Evolutionary conservation across 2,113 vertebrate species (phyloP).

Genomic region (Pongo pygmaeus): DNA sequence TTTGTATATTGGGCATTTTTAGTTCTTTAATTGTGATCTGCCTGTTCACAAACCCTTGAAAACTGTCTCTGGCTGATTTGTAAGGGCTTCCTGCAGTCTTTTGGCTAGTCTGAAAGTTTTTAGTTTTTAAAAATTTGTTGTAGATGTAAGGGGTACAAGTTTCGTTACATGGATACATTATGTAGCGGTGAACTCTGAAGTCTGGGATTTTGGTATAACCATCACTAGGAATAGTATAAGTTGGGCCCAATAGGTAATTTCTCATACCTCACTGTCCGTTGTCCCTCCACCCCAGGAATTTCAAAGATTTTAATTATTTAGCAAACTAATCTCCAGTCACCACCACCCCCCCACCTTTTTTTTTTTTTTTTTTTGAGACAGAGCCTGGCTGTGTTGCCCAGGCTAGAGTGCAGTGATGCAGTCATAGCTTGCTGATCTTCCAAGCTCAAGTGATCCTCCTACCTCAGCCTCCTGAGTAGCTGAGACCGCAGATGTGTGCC

Average conservation of each 20-base stretch:
- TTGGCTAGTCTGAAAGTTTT: neutral
- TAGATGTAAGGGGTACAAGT: too few relatives aligned
- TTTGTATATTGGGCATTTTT: slow-evolving; percentile 8
- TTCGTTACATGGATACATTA: too few relatives aligned
- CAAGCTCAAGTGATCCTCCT: neutral
- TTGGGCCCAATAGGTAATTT: too few relatives aligned
- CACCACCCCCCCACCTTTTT: neutral
- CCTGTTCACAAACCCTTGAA: slow-evolving; percentile 48
- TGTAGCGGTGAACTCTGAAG: too few relatives aligned
- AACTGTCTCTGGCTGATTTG: slow-evolving; percentile 27
- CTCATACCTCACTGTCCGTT: too few relatives aligned
- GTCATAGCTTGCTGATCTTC: neutral
- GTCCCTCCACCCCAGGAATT: too few relatives aligned
- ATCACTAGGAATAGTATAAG: too few relatives aligned
- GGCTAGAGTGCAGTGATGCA: neutral
- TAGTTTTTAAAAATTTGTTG: neutral
- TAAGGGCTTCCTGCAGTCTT: neutral
- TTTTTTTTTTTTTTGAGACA: neutral
- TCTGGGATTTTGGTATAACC: too few relatives aligned
- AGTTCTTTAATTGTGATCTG: slow-evolving; percentile 8
- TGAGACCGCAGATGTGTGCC: neutral
- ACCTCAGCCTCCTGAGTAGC: neutral
- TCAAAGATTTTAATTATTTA: neutral
- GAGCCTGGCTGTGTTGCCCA: neutral
- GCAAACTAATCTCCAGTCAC: neutral